Conservation (phyloP, 2,888 invertebrate species). For the Dryocosmus kuriphilus region DNA sequence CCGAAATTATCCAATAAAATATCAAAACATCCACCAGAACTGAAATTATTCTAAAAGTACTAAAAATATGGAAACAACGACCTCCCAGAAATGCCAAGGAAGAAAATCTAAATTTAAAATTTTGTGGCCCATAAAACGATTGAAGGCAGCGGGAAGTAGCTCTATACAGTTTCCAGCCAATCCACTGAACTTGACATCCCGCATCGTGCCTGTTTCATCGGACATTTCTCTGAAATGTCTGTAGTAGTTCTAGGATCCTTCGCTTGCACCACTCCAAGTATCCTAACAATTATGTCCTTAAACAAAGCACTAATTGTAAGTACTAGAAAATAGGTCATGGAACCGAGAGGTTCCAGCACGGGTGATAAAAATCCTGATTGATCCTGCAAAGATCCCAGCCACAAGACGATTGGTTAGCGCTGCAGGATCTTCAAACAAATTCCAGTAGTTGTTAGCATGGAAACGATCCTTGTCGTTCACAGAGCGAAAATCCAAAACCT, state of each 20-base stretch:
- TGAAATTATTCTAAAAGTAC: slow-evolving; percentile 8
- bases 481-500: slow-evolving; percentile 42
- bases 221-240: slow-evolving; percentile 64
- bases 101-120: slow-evolving; percentile 25
- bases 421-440: slow-evolving; percentile 67
- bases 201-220: slow-evolving; percentile 70
- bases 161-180: slow-evolving; percentile 63
- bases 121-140: slow-evolving; percentile 1
- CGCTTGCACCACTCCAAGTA: slow-evolving; percentile 35
- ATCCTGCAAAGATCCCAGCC: slow-evolving; percentile 68
- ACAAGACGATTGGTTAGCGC: slow-evolving; percentile 70
- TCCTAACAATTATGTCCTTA: slow-evolving; percentile 29
- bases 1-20: not conserved
- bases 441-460: slow-evolving; percentile 69
- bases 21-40: not conserved
- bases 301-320: slow-evolving; percentile 28
- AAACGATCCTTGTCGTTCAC: slow-evolving; percentile 50
- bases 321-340: slow-evolving; percentile 25
- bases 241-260: slow-evolving; percentile 38
- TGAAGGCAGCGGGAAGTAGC: slow-evolving; percentile 66
- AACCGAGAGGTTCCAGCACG: not conserved
- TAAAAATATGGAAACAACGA: slow-evolving; percentile 36
- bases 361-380: slow-evolving; percentile 60
- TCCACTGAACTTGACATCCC: slow-evolving; percentile 63
- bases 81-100: not conserved